Evolutionary conservation across 2,888 invertebrate genomes (phyloP).

Genomic region (Anarsia innoxiella): DNA sequence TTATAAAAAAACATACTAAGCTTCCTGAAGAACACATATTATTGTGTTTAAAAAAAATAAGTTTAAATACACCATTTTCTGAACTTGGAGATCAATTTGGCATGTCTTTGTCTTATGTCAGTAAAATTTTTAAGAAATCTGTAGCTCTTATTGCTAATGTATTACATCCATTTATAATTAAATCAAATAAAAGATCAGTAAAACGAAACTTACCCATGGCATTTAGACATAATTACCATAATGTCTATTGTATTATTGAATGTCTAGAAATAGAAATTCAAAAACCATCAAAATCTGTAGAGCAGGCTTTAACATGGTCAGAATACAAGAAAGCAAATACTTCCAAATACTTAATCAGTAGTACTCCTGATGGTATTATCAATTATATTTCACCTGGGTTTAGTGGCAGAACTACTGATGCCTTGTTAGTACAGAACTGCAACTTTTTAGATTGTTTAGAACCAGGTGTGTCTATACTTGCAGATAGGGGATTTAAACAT

Average conservation of each 20-base stretch:
- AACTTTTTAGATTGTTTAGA: slow-evolving; percentile 18
- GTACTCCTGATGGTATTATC: slow-evolving; percentile 21
- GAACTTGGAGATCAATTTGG: slow-evolving; percentile 14
- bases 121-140: slow-evolving; percentile 15
- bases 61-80: slow-evolving; percentile 13
- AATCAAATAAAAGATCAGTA: slow-evolving; percentile 10
- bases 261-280: slow-evolving; percentile 35
- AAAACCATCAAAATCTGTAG: slow-evolving; percentile 27
- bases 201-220: slow-evolving; percentile 19
- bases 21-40: slow-evolving; percentile 12
- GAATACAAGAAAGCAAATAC: slow-evolving; percentile 27
- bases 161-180: slow-evolving; percentile 17
- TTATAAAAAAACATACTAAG: slow-evolving; percentile 11
- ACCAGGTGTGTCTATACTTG: slow-evolving; percentile 14
- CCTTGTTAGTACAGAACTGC: slow-evolving; percentile 16
- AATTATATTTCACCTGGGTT: slow-evolving; percentile 21
- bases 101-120: slow-evolving; percentile 4
- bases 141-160: slow-evolving; percentile 16
- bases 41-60: slow-evolving; percentile 17
- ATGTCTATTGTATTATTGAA: slow-evolving; percentile 30
- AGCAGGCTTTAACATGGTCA: slow-evolving; percentile 33
- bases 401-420: slow-evolving; percentile 19
- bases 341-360: slow-evolving; percentile 22
- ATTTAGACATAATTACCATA: slow-evolving; percentile 21
- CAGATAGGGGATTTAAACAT: slow-evolving; percentile 23